Conservation (phyloP, 2,888 invertebrate species). For the Leptinotarsa tumamoca region DNA sequence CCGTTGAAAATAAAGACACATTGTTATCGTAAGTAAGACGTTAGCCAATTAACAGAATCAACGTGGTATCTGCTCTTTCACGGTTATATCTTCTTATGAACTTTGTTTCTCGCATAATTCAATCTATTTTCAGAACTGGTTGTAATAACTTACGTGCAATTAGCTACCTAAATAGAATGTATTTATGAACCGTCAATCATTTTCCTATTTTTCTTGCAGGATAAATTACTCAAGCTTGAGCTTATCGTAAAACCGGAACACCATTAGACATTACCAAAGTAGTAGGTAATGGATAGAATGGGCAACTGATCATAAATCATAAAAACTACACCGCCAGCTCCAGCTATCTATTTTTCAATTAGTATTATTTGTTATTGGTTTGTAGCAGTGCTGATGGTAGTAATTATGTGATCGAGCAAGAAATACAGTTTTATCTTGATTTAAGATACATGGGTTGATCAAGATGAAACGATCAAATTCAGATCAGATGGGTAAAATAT, state of each 20-base stretch:
- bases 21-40: neutral
- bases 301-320: conserved; percentile 11
- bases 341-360: conserved; percentile 22
- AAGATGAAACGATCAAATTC: neutral
- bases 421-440: conserved; percentile 12
- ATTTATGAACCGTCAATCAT: conserved; percentile 27
- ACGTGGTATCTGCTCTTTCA: conserved; percentile 1
- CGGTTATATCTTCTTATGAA: conserved; percentile 7
- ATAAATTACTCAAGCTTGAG: conserved; percentile 15
- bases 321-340: conserved; percentile 13
- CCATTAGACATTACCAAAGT: conserved; percentile 17
- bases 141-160: conserved; percentile 18
- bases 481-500: neutral
- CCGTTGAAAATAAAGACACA: neutral
- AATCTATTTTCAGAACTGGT: conserved; percentile 22
- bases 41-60: conserved; percentile 1
- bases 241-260: conserved; percentile 17
- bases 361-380: conserved; percentile 21
- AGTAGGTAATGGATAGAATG: conserved; percentile 4
- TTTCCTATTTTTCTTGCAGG: conserved; percentile 17
- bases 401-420: conserved; percentile 16
- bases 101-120: neutral
- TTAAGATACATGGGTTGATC: neutral
- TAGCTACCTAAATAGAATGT: conserved; percentile 24
- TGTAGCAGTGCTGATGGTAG: conserved; percentile 7